These are phyloP conservation scores for Sarcophaga caerulescens DNA, from an alignment of 2,888 invertebrate species.

Conservation along the genomic window DNA sequence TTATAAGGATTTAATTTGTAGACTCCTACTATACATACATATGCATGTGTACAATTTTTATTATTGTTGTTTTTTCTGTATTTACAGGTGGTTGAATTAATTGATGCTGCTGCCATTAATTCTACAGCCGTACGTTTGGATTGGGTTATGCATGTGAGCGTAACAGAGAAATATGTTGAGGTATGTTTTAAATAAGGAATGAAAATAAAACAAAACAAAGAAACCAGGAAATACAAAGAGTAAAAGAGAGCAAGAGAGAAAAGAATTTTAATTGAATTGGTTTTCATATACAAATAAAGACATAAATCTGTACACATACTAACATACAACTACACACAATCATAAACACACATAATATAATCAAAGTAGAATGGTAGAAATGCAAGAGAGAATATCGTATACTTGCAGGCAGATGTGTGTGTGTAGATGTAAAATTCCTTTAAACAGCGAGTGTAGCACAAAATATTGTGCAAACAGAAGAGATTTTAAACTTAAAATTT, in stretches of 20 bases:
- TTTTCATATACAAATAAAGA: conserved; percentile 6
- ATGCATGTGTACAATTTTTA: neutral
- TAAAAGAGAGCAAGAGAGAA: neutral
- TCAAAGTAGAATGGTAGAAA: too few species aligned
- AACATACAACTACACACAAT: neutral
- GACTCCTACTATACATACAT: too few species aligned
- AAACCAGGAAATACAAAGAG: neutral
- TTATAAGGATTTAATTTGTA: too few species aligned
- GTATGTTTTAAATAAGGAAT: conserved; percentile 69
- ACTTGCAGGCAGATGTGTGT: too few species aligned
- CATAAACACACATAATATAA: too few species aligned
- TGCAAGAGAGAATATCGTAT: too few species aligned
- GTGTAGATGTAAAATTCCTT: too few species aligned
- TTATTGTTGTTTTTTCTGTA: conserved; percentile 22
- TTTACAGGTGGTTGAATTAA: conserved; percentile 86
- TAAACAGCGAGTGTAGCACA: too few species aligned
- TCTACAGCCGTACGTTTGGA: conserved; percentile 83
- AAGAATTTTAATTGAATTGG: conserved; percentile 1
- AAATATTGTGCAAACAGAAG: too few species aligned
- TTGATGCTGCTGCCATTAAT: conserved; percentile 83
- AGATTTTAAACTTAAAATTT: too few species aligned
- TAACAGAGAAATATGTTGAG: conserved; percentile 81
- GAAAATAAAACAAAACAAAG: neutral
- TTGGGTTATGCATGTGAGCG: conserved; percentile 82
- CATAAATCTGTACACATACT: neutral